Evolutionary conservation across 1,140 invertebrate species (phyloP), one percentile per base, ranked within the genome.

Genomic region (Lepidurus couesii): DNA sequence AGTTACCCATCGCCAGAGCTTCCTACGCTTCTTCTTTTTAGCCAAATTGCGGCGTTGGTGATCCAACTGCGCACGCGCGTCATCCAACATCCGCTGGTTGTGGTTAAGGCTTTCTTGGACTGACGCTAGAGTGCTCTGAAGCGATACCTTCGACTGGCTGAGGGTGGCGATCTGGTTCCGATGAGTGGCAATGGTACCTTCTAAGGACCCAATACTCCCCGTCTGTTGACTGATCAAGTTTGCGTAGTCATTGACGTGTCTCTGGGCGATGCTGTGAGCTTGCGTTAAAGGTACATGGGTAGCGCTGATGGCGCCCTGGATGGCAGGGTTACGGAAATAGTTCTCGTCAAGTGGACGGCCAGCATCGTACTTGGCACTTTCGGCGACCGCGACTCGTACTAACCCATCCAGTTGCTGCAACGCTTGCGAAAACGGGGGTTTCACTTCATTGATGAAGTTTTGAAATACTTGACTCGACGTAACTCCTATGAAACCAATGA

Each of bases 381-480:
- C 26, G 11, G 75, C 24, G 9, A 77, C 21, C 10, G 75, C 75
- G 43, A 44, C 10, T 16, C 24, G 43, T 24, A 77, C 75, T 44
- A 77, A 47, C 1, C 13, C 24, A 43, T 44, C 44, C 75, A 77
- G 44, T n/a, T 77, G 26, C 10, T 26, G 4, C 75, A 77, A 42
- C 10, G 75, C 75, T 26, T 44, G 24, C 42, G 75, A 45, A 45
- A 77, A 77, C 9, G 43, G 75, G 10, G 75, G 75, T 24, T 77
- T 44, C 24, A 45, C 75, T 77, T 77, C 75, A 44, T 77, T 77
- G 75, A 77, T 47, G 44, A 77, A 77, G 75, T 42, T 77, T 10
- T 44, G 26, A 43, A 77, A 77, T 0, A 77, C 53, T 65, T 65
- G 53, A 13, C 16, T 65, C 7, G 53, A 13, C 21, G 9, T 7